Conservation (phyloP, 2,113 vertebrate genomes). For the Prietella phreatophila region DNA sequence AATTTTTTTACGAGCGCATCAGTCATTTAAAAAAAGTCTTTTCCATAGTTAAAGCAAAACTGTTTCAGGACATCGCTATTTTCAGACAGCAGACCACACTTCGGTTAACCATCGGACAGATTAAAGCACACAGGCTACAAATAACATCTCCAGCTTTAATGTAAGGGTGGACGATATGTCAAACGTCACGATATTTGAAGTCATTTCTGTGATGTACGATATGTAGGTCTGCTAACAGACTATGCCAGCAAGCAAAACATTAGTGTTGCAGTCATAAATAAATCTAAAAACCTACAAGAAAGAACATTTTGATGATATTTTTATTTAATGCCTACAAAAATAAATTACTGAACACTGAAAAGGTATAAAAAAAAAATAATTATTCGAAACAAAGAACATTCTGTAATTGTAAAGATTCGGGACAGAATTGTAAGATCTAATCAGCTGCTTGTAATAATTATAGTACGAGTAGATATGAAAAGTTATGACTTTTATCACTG, state of each 20-base stretch:
- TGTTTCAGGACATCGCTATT: neutral
- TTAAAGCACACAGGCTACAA: neutral
- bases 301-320: neutral
- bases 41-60: neutral
- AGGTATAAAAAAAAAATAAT: no score
- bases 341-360: no score
- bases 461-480: no score
- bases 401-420: no score
- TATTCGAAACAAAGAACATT: no score
- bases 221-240: neutral
- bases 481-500: no score
- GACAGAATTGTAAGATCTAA: no score
- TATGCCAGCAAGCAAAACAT: neutral
- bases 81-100: neutral
- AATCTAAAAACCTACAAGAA: neutral
- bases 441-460: no score
- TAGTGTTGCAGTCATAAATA: neutral
- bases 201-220: neutral
- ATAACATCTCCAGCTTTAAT: neutral
- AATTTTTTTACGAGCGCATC: neutral
- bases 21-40: neutral
- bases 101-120: neutral
- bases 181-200: no score
- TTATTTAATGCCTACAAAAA: no score
- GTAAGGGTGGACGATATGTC: neutral